These are phyloP conservation scores for Oryctes rhinoceros DNA, from an alignment of 1,140 invertebrate genomes.

Conservation along the genomic window DNA sequence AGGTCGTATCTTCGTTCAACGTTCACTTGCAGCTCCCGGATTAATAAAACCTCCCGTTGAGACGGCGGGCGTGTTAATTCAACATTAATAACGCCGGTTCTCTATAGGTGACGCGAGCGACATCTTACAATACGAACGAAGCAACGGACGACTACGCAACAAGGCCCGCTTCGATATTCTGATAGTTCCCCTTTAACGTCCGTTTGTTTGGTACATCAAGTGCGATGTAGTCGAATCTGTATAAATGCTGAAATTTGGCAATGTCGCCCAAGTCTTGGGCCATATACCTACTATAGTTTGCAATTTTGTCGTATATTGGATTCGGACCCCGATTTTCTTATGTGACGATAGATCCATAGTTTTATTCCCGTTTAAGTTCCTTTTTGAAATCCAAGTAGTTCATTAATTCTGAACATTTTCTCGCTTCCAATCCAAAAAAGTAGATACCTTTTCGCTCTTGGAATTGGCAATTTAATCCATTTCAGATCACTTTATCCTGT, in stretches of 20 bases:
- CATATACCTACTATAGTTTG: neutral
- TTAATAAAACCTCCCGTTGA: conserved; percentile 30
- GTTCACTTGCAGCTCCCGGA: conserved; percentile 27
- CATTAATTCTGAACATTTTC: no score
- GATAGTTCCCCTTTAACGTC: conserved; percentile 23
- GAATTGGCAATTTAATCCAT: no score
- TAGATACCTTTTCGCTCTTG: no score
- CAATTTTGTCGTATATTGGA: neutral
- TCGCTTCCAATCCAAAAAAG: no score
- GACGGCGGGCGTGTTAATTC: conserved; percentile 28
- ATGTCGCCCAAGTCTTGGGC: neutral
- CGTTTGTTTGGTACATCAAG: neutral
- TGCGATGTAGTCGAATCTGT: conserved; percentile 4
- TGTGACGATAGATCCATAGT: neutral
- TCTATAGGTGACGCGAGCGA: conserved; percentile 9
- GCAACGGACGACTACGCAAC: neutral
- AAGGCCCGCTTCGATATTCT: conserved; percentile 25
- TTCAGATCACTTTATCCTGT: no score
- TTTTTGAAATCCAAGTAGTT: no score
- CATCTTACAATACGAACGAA: conserved; percentile 15
- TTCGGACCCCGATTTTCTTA: neutral
- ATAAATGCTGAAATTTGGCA: neutral
- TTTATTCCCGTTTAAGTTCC: no score
- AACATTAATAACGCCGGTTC: conserved; percentile 29
- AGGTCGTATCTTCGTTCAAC: neutral